These are phyloP conservation scores for Sciaenops ocellatus DNA, from an alignment of 2,797 vertebrate species.

Conservation along the genomic window DNA sequence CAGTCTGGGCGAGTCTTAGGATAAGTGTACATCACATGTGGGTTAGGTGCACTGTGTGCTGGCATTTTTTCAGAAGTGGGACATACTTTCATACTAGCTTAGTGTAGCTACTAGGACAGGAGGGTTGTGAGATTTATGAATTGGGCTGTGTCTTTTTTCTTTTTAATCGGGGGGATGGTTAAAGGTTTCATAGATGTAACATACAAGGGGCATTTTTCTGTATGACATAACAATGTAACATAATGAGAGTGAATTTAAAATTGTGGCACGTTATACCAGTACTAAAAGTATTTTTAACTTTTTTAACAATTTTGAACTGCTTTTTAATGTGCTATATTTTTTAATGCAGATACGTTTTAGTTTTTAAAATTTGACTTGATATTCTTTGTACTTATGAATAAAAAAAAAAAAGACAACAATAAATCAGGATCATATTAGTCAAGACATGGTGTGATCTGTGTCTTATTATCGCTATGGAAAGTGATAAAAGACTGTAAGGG, in stretches of 20 bases:
- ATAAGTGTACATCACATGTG: too few species aligned
- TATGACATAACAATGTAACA: too few species aligned
- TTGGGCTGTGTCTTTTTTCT: too few species aligned
- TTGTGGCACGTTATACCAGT: background rate
- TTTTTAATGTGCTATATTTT: too few species aligned
- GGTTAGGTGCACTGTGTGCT: too few species aligned
- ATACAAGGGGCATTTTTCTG: background rate
- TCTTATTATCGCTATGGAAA: background rate
- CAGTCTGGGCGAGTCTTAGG: too few species aligned
- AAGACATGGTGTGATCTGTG: background rate
- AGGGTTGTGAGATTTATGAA: too few species aligned
- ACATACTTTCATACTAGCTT: too few species aligned
- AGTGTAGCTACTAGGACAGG: too few species aligned
- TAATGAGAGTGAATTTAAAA: conserved; percentile 1
- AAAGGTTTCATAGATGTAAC: background rate
- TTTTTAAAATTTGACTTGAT: background rate
- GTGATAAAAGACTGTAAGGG: background rate
- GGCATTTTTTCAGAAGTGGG: too few species aligned
- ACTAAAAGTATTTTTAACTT: background rate
- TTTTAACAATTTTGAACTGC: too few species aligned
- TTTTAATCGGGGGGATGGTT: too few species aligned
- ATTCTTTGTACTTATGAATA: background rate
- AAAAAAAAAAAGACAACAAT: background rate
- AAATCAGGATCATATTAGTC: background rate
- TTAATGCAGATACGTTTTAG: background rate